These are phyloP conservation scores for Alexandromys fortis DNA, from an alignment of 2,113 vertebrate species.

Conservation along the genomic window DNA sequence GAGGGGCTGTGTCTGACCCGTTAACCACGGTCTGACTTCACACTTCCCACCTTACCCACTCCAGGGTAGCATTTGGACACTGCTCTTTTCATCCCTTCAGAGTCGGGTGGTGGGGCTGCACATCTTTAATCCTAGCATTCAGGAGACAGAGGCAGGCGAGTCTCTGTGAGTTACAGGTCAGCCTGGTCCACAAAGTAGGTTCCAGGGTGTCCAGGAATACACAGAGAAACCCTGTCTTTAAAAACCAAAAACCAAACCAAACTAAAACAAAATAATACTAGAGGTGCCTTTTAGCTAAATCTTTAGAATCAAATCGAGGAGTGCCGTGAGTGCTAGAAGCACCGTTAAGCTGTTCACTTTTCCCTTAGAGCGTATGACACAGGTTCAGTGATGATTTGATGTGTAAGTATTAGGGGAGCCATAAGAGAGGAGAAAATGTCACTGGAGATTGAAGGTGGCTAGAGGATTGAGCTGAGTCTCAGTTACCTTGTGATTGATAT, in stretches of 20 bases:
- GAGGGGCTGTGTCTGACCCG: not conserved
- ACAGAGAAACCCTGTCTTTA: not conserved
- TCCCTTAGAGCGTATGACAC: not conserved
- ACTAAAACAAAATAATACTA: not conserved
- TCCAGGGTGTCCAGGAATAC: not conserved
- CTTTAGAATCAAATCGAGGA: not conserved
- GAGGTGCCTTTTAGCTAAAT: not conserved
- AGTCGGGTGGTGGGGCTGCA: too few species aligned
- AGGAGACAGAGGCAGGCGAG: not conserved
- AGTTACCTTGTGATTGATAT: not conserved
- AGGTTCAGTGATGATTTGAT: not conserved
- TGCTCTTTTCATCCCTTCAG: not conserved
- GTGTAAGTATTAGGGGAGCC: not conserved
- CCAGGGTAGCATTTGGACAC: not conserved
- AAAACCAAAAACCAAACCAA: not conserved
- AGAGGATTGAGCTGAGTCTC: not conserved
- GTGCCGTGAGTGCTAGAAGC: not conserved
- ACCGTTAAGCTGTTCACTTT: not conserved
- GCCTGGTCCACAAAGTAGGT: not conserved
- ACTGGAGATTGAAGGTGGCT: not conserved
- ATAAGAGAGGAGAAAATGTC: not conserved
- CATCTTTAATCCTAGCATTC: not conserved
- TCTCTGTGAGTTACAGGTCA: not conserved
- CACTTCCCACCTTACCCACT: not conserved
- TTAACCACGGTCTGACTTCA: not conserved